Percentiles rank a stretch among this genome's conserved stretches.
Conservation (phyloP, 2,113 vertebrate species). For the Psophia crepitans region DNA sequence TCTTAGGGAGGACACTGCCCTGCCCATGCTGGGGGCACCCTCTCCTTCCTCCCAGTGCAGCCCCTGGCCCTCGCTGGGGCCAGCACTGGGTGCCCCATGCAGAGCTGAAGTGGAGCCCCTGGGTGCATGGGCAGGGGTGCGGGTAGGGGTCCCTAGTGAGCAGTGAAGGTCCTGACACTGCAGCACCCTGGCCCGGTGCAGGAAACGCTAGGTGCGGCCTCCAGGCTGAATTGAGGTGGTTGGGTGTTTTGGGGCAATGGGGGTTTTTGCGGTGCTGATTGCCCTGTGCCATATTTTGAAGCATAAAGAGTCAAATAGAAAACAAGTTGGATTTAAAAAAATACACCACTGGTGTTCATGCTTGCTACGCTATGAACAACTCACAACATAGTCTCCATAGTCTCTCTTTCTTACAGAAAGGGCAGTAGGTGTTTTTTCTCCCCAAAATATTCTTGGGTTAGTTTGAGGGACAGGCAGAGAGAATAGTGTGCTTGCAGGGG, state of each 20-base stretch:
- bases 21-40: background rate
- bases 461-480: background rate
- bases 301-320: background rate
- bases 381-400: background rate
- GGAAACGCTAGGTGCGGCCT: background rate
- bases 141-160: fast-evolving
- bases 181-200: background rate
- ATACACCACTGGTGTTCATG: background rate
- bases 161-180: background rate
- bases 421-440: background rate
- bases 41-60: background rate
- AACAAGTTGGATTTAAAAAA: background rate
- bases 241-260: background rate
- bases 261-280: background rate
- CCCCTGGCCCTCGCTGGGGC: fast-evolving
- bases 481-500: background rate
- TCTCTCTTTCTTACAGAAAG: background rate
- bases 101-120: background rate
- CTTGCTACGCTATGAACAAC: background rate
- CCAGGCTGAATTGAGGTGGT: background rate
- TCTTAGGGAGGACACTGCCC: background rate
- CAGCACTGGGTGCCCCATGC: background rate
- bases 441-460: background rate
- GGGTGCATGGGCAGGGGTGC: background rate
- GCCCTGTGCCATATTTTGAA: background rate